Conservation (phyloP, 2,113 vertebrate species). For the Cranoglanis bouderius region DNA sequence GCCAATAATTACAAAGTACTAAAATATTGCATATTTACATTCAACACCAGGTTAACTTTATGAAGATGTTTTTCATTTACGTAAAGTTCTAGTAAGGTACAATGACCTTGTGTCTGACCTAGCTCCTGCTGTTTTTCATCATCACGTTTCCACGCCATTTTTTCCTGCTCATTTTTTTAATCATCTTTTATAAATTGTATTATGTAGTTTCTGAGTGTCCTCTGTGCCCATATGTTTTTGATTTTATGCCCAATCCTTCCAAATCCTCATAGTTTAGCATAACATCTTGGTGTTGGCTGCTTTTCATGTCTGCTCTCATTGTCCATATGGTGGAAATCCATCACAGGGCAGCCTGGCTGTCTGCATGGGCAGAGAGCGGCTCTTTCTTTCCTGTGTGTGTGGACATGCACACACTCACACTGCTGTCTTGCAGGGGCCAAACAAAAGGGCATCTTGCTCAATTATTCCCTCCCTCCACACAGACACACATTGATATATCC, state of each 20-base stretch:
- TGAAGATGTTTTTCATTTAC: not conserved
- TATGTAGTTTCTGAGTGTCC: constrained; percentile 2
- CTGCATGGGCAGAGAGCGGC: constrained; percentile 31
- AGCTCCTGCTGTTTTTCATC: not conserved
- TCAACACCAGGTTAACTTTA: not conserved
- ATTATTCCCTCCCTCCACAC: constrained; percentile 11
- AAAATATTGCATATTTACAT: not conserved
- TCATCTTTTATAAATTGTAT: constrained; percentile 9
- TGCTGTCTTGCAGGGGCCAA: not conserved
- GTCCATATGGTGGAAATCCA: constrained; percentile 48
- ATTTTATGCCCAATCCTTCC: constrained; percentile 50
- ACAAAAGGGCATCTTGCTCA: not conserved
- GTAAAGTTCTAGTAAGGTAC: not conserved
- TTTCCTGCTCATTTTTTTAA: not conserved
- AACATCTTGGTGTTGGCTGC: constrained; percentile 60
- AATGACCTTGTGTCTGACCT: not conserved
- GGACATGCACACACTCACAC: constrained; percentile 8
- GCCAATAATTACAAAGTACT: not conserved
- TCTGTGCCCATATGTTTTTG: constrained; percentile 37
- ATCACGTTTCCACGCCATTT: not conserved
- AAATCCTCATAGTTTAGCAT: constrained; percentile 58
- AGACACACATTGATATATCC: constrained; percentile 20
- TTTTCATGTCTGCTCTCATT: constrained; percentile 45
- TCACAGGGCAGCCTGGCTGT: constrained; percentile 18
- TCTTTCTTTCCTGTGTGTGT: not conserved